Evolutionary conservation across 1,140 invertebrate genomes (phyloP).

Genomic region (Cylas formicarius): DNA sequence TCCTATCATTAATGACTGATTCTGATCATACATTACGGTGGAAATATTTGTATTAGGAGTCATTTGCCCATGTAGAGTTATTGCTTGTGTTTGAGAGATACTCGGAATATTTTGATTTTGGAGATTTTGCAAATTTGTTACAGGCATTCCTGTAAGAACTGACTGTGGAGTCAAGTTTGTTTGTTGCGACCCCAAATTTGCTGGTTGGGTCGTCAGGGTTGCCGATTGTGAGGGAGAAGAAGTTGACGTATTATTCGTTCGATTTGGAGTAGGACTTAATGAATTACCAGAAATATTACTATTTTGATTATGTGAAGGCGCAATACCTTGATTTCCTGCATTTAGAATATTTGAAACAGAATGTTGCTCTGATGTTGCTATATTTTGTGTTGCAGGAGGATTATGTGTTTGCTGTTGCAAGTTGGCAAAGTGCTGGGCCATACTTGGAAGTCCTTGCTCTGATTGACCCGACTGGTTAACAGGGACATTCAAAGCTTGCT

Average conservation of each 20-base stretch:
- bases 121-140: no score
- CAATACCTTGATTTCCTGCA: not conserved
- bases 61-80: constrained; percentile 16
- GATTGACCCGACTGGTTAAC: no score
- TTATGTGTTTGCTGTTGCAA: not conserved
- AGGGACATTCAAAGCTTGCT: not conserved
- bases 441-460: no score
- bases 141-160: no score
- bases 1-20: constrained; percentile 23
- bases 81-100: no score
- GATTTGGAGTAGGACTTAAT: constrained; percentile 6
- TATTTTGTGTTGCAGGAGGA: not conserved
- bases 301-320: constrained; percentile 10
- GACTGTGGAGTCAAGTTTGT: no score
- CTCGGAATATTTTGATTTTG: not conserved
- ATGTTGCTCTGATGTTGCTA: constrained; percentile 8
- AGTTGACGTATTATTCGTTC: constrained; percentile 9
- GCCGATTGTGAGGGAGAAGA: no score
- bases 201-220: no score
- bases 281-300: not conserved
- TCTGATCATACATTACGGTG: constrained; percentile 33
- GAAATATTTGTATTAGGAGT: constrained; percentile 28
- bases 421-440: not conserved
- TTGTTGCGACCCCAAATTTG: no score
- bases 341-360: constrained; percentile 6